Conservation (phyloP, 1,140 invertebrate genomes). For the Ooceraea biroi region DNA sequence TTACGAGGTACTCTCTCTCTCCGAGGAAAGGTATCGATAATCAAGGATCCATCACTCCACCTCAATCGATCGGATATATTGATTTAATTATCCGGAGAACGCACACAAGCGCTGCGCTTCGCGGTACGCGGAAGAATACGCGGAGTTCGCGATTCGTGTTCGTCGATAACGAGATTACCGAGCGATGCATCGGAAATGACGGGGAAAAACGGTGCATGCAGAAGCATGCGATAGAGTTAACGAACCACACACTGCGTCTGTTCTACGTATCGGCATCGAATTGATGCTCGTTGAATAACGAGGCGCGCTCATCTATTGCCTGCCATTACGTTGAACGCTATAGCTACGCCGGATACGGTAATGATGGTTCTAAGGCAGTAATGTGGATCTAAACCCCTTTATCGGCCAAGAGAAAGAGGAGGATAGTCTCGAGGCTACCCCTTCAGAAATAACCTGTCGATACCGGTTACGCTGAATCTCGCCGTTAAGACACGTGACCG, state of each 20-base stretch:
- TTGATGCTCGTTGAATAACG: conserved; percentile 63
- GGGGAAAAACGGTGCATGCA: conserved; percentile 39
- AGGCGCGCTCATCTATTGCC: conserved; percentile 66
- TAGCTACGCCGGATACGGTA: conserved; percentile 68
- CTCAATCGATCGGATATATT: not conserved
- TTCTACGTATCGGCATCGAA: conserved; percentile 56
- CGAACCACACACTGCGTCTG: conserved; percentile 17
- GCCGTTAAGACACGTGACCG: conserved; percentile 52
- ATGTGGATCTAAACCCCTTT: conserved; percentile 67
- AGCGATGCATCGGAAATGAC: conserved; percentile 5
- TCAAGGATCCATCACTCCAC: conserved; percentile 11
- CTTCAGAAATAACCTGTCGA: conserved; percentile 68
- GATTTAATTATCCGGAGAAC: conserved; percentile 31
- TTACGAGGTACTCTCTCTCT: conserved; percentile 21
- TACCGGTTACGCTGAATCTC: conserved; percentile 63
- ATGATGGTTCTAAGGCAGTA: conserved; percentile 62
- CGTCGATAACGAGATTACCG: conserved; percentile 35
- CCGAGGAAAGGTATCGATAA: not conserved
- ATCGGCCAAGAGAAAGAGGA: conserved; percentile 33
- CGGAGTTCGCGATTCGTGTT: not conserved
- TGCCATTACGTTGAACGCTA: conserved; percentile 66
- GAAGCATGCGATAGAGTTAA: conserved; percentile 39
- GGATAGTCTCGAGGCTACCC: conserved; percentile 33
- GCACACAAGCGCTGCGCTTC: too few species aligned
- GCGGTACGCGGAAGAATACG: not conserved